phyloP scores from a whole-genome alignment of 2,113 vertebrate genomes.

The Cisticola juncidis region DNA sequence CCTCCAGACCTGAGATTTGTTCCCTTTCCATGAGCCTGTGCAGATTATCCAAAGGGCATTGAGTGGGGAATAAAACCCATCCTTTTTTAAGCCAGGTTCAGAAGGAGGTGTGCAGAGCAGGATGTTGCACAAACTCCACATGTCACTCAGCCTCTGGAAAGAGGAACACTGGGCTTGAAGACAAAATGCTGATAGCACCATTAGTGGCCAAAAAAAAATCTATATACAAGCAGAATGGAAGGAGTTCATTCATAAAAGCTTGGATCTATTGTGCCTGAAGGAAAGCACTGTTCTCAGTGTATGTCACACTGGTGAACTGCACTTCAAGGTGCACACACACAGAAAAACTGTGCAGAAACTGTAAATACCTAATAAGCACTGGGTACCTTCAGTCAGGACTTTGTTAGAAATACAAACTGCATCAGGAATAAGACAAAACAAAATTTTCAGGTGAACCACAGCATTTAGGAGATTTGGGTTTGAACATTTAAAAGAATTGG shows the following conservation, averaged over 20 bases:
- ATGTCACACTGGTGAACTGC: not conserved
- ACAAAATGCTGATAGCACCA: not conserved
- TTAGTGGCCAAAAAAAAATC: not conserved
- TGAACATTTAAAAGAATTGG: not conserved
- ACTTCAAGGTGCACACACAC: not conserved
- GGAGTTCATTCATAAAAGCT: slow-evolving; percentile 19
- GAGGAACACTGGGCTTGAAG: not conserved
- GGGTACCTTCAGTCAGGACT: not conserved
- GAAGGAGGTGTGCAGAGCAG: not conserved
- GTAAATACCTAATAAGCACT: not conserved
- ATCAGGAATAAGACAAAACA: not conserved
- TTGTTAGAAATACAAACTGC: not conserved
- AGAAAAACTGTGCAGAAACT: not conserved
- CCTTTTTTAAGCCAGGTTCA: not conserved
- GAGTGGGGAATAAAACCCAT: not conserved
- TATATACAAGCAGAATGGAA: not conserved
- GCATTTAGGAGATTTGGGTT: not conserved
- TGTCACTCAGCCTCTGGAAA: not conserved
- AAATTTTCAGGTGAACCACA: not conserved
- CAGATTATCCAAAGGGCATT: not conserved
- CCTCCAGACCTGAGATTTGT: not conserved
- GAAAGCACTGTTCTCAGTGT: not conserved
- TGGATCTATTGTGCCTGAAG: not conserved
- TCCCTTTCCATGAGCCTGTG: not conserved
- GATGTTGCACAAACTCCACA: not conserved